Evolutionary conservation across 2,113 vertebrate species (phyloP), one percentile per base, ranked within the genome.

Genomic region (Pteruthius melanotis): DNA sequence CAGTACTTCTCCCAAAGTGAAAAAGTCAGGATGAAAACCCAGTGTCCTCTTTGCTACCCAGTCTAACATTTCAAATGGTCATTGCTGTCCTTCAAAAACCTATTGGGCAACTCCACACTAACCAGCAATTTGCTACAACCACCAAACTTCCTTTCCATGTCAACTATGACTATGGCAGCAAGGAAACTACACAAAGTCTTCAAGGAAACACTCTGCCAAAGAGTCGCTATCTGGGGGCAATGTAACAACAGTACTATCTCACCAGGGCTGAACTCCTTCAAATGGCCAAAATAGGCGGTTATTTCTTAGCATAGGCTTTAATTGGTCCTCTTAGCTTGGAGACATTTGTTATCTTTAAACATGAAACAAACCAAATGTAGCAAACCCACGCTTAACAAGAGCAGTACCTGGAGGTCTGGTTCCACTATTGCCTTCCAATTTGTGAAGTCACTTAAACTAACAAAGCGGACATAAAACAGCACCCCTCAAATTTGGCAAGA

Each of bases 361-460:
- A 30, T 1, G 61, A 72, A 88, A 66, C 24, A 82, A 89, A 45
- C 18, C 59, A 70, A 80, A 86, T 0, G 54, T 2, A 54, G 42
- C 75, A 74, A 93, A 24, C 13, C 50, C 71, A 35, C 61, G 49
- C 66, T 49, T 8, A 52, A 64, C 27, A 26, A 49, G 56, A 11
- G 0, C 22, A n/a, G 45, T 22, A 72, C 37, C 40, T 56, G 26
- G 40, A 87, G 33, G 6, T 81, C 91, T 88, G 52, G 15, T 22
- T 66, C 60, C 61, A 70, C 59, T 47, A 11, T 0, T 4, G 68
- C 94, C 42, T 74, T 91, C 89, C 75, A 93, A 56, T 64, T 18
- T 3, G 19, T 86, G 84, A 95, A 89, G 82, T 90, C 90, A 76
- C 39, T 93, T 77, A 80, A 91, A 93, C 87, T 80, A 91, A 88